Percentiles rank a stretch among this genome's conserved stretches.
phyloP scores from a whole-genome alignment of 2,888 invertebrate species.

The Drosophila rubida region DNA sequence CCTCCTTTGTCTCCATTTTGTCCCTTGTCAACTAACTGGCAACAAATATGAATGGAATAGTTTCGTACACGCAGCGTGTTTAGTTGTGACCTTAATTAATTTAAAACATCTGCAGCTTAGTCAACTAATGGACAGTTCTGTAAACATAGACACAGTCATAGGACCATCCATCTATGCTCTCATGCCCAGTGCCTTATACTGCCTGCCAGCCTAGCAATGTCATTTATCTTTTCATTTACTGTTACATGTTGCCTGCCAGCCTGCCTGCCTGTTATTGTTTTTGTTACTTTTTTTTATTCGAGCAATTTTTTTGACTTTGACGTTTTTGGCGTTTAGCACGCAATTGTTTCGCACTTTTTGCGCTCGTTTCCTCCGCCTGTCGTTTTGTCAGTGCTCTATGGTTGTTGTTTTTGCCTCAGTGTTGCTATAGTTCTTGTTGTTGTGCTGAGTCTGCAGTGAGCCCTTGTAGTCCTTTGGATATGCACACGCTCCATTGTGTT shows the following conservation, averaged over 20 bases:
- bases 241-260: constrained; percentile 40
- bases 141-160: constrained; percentile 31
- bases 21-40: background rate
- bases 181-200: constrained; percentile 13
- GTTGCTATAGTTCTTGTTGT: constrained; percentile 23
- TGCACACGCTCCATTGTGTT: constrained; percentile 62
- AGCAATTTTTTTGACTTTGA: constrained; percentile 61
- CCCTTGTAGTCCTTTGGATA: constrained; percentile 36
- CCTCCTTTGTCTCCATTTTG: background rate
- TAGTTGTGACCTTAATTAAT: constrained; percentile 67
- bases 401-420: constrained; percentile 19
- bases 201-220: constrained; percentile 31
- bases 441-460: constrained; percentile 56
- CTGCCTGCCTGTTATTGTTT: constrained; percentile 25
- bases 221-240: constrained; percentile 73
- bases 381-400: constrained; percentile 43
- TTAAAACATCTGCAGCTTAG: constrained; percentile 51
- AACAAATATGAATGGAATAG: constrained; percentile 60
- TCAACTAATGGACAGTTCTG: constrained; percentile 44
- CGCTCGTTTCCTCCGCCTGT: constrained; percentile 40
- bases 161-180: constrained; percentile 31
- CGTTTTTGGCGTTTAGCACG: constrained; percentile 76
- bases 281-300: constrained; percentile 14
- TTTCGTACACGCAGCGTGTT: constrained; percentile 63
- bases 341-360: constrained; percentile 78